A percentile compares a stretch with the other conserved stretches of the same genome.
phyloP scores from a whole-genome alignment of 1,140 invertebrate genomes.

The Pectinophora gossypiella region DNA sequence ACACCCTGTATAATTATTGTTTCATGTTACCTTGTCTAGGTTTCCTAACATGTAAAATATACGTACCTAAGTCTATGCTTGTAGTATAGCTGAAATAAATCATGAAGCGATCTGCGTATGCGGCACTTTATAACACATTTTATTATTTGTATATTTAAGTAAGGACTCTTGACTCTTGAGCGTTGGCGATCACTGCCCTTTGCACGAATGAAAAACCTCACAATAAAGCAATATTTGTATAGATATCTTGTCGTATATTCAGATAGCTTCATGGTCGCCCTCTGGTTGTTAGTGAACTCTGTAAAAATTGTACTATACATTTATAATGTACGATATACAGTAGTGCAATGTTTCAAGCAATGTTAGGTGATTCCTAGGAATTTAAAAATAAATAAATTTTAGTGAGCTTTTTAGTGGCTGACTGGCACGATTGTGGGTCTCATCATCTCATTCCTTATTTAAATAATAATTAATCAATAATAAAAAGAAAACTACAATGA shows the following conservation, averaged over 20 bases:
- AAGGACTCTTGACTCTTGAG: too few species aligned
- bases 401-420: conserved; percentile 35
- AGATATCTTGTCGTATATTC: neutral
- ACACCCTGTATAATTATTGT: neutral
- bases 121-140: neutral
- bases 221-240: neutral
- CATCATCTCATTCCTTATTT: neutral
- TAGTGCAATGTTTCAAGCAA: conserved; percentile 44
- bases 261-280: neutral
- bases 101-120: neutral
- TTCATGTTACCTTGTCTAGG: neutral
- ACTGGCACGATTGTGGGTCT: conserved; percentile 12
- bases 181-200: too few species aligned
- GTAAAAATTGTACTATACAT: conserved; percentile 34
- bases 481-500: neutral
- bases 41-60: neutral
- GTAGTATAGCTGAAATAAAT: conserved; percentile 3
- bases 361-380: conserved; percentile 35
- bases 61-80: neutral
- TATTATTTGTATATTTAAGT: too few species aligned
- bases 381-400: conserved; percentile 16
- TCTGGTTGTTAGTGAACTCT: conserved; percentile 22
- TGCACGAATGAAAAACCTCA: neutral
- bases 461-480: neutral
- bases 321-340: conserved; percentile 12